Conservation (phyloP, 2,113 vertebrate species). For the Oriolus oriolus region DNA sequence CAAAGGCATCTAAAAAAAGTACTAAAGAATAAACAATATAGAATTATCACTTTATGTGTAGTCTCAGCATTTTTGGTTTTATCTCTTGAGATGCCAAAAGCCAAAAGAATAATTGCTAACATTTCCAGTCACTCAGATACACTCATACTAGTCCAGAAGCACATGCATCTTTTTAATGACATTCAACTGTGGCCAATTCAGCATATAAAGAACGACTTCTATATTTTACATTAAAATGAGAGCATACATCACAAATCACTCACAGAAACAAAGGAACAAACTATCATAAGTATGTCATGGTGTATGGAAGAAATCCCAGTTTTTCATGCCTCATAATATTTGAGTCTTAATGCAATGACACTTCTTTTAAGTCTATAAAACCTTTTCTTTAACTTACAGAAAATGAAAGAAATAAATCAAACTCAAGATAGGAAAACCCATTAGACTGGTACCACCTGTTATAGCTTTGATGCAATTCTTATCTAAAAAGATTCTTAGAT, state of each 20-base stretch:
- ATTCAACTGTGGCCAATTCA: not conserved
- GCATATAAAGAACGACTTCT: not conserved
- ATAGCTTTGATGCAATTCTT: not conserved
- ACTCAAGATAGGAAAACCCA: not conserved
- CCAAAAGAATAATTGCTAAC: not conserved
- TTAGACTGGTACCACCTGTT: not conserved
- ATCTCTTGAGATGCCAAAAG: not conserved
- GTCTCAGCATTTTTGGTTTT: not conserved
- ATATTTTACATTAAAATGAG: constrained; percentile 31
- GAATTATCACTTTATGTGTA: not conserved
- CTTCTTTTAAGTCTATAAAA: not conserved
- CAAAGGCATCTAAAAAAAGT: not conserved
- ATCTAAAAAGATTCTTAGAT: not conserved
- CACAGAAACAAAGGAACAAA: constrained; percentile 10
- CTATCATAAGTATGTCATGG: not conserved
- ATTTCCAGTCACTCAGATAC: not conserved
- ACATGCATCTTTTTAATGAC: not conserved
- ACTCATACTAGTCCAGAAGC: not conserved
- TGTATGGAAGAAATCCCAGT: not conserved
- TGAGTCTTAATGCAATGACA: not conserved
- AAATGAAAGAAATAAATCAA: constrained; percentile 30
- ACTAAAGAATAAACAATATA: not conserved
- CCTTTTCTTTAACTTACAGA: not conserved
- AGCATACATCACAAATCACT: not conserved
- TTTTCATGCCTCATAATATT: not conserved